Evolutionary conservation across 2,797 vertebrate species (phyloP).

Genomic region (Huso huso): DNA sequence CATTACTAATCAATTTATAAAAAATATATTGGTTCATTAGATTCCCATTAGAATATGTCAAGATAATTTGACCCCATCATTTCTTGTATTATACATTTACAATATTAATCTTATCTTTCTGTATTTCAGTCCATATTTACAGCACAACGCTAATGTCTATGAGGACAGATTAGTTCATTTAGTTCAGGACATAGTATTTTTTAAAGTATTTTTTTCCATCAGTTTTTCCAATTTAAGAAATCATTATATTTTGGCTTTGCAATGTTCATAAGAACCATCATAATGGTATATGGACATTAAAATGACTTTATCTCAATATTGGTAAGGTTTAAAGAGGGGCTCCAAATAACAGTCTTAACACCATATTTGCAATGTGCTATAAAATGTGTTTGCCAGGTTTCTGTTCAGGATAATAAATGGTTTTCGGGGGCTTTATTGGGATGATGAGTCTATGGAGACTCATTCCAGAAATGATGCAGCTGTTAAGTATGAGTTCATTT

Average conservation of each 20-base stretch:
- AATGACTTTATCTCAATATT: too few relatives aligned
- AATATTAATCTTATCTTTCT: too few relatives aligned
- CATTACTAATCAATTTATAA: conserved; percentile 1
- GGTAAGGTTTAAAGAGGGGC: neutral
- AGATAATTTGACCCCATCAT: neutral
- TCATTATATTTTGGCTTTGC: too few relatives aligned
- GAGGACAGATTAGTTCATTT: too few relatives aligned
- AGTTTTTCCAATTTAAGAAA: too few relatives aligned
- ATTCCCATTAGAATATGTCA: neutral
- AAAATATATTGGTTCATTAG: neutral
- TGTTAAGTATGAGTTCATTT: conserved; percentile 69
- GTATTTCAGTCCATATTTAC: too few relatives aligned
- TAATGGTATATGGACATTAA: too few relatives aligned
- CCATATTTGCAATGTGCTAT: conserved; percentile 14
- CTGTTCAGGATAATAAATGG: conserved; percentile 67
- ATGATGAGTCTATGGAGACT: conserved; percentile 59
- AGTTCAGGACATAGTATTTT: too few relatives aligned
- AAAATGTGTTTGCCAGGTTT: conserved; percentile 47
- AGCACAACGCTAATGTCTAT: too few relatives aligned
- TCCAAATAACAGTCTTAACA: conserved; percentile 7
- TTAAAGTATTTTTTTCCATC: too few relatives aligned
- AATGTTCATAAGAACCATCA: too few relatives aligned
- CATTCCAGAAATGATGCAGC: conserved; percentile 66
- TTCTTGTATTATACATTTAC: too few relatives aligned
- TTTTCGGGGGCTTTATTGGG: conserved; percentile 51